Evolutionary conservation across 2,888 invertebrate genomes (phyloP), one percentile per base, ranked within the genome.

Genomic region (Caenorhabditis macrosperma): DNA sequence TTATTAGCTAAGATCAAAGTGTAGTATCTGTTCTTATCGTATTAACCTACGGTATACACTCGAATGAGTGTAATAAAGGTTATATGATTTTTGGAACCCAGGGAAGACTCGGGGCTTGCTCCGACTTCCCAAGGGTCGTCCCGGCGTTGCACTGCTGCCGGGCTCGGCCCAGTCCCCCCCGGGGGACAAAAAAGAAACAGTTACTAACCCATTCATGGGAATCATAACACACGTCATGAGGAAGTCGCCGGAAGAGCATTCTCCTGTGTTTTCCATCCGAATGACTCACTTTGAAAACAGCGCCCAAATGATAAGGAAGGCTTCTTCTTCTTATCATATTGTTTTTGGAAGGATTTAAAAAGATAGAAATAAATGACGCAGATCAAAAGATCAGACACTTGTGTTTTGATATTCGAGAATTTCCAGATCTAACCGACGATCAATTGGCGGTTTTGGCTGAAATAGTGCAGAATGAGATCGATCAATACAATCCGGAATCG

Each of bases 21-120:
- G 78, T 78, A 78, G 72, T 78, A 78, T 78, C 78, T 78, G 78
- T 72, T 78, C 78, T 78, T 78, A 78, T 78, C 78, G 78, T 78
- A 78, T 78, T 78, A 78, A 78, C 78, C 78, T 78, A 78, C 78
- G 72, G 78, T 78, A 78, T 78, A 71, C 71, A 71, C 63, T 78
- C 77, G 64, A 78, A 69, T 69, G 77, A 78, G 69, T 78, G 76
- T 76, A 76, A 76, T 76, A 55, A 76, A 77, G 64, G 77, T 77
- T 77, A 77, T 69, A 77, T 71, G 69, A 71, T 77, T 77, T 77
- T 77, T 77, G 77, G 69, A 71, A 69, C 24, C 61, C 35, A 63
- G 72, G 63, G 60, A 63, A 63, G 71, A 60, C 66, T 67, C 75
- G 75, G 68, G 76, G 75, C 75, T 75, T 75, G 75, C 75, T 76